A percentile compares a stretch with the other conserved stretches of the same genome.
Conservation (phyloP, 1,140 invertebrate species). For the Conopomorpha cramerella region DNA sequence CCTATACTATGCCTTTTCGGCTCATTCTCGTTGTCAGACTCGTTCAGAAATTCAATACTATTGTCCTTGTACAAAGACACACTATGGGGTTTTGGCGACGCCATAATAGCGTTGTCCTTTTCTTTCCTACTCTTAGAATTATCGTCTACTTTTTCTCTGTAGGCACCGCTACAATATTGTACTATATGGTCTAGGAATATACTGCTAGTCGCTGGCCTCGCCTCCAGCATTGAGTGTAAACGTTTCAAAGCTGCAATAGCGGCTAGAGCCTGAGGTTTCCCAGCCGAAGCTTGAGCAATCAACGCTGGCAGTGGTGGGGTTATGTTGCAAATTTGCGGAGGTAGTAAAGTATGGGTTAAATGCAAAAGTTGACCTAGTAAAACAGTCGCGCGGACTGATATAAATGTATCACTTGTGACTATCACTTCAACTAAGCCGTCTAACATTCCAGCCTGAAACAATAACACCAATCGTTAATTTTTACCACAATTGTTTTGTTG, state of each 20-base stretch:
- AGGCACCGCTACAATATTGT: slow-evolving; percentile 52
- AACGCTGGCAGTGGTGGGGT: slow-evolving; percentile 82
- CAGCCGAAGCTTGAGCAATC: slow-evolving; percentile 76
- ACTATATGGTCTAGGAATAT: slow-evolving; percentile 84
- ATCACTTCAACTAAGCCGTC: slow-evolving; percentile 91
- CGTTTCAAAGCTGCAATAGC: slow-evolving; percentile 79
- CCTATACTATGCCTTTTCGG: slow-evolving; percentile 47
- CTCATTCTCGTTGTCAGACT: slow-evolving; percentile 44
- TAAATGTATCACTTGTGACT: slow-evolving; percentile 82
- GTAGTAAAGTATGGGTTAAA: slow-evolving; percentile 81
- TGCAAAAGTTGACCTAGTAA: slow-evolving; percentile 85
- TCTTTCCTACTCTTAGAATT: slow-evolving; percentile 38
- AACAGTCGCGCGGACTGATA: slow-evolving; percentile 89
- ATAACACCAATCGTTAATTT: slow-evolving; percentile 1
- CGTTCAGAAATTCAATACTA: slow-evolving; percentile 41
- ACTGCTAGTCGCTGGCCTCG: slow-evolving; percentile 76
- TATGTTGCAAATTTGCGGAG: slow-evolving; percentile 81
- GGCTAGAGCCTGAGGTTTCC: slow-evolving; percentile 76
- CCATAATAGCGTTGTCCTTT: slow-evolving; percentile 38
- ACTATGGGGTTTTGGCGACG: slow-evolving; percentile 18
- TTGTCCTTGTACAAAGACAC: slow-evolving; percentile 24
- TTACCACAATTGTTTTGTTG: background rate
- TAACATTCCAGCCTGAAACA: slow-evolving; percentile 73
- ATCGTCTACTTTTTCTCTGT: slow-evolving; percentile 22
- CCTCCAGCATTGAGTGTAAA: slow-evolving; percentile 79